Percentiles rank a stretch among this genome's conserved stretches.
These are phyloP conservation scores for Drosophila eugracilis DNA, from an alignment of 1,140 invertebrate genomes.

Conservation along the genomic window DNA sequence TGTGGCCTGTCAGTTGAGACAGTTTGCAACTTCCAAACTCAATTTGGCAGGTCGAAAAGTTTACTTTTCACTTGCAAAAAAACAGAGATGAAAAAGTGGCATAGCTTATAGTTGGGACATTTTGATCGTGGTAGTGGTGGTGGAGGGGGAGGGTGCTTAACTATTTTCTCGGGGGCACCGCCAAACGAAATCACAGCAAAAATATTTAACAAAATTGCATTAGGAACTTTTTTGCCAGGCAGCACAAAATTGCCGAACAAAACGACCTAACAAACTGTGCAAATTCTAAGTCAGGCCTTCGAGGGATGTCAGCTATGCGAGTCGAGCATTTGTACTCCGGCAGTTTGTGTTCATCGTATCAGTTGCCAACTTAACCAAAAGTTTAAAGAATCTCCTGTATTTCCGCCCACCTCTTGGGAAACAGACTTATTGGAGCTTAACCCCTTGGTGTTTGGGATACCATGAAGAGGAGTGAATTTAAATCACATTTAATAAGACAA, in stretches of 20 bases:
- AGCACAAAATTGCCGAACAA: constrained; percentile 37
- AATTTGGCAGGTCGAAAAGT: constrained; percentile 70
- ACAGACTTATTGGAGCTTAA: constrained; percentile 10
- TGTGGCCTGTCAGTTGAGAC: constrained; percentile 58
- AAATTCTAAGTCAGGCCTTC: constrained; percentile 19
- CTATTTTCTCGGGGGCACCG: constrained; percentile 43
- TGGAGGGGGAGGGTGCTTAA: constrained; percentile 26
- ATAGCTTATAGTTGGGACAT: constrained; percentile 14
- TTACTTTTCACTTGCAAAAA: constrained; percentile 43
- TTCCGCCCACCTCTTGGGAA: neutral
- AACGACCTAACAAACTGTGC: constrained; percentile 55
- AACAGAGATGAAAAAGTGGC: constrained; percentile 8
- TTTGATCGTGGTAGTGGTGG: constrained; percentile 17
- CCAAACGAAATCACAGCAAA: constrained; percentile 63
- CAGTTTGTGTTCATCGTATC: constrained; percentile 25
- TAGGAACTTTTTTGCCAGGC: constrained; percentile 65
- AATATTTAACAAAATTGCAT: constrained; percentile 75
- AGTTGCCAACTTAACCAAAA: constrained; percentile 26
- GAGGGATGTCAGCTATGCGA: constrained; percentile 15
- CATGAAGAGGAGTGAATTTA: no score
- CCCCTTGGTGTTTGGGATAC: neutral
- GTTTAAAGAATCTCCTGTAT: constrained; percentile 19
- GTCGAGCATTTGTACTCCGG: constrained; percentile 4
- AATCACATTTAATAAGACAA: no score
- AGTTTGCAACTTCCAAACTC: constrained; percentile 71